Percentiles rank a stretch among this genome's conserved stretches.
Evolutionary conservation across 2,797 vertebrate species (phyloP).

Genomic region (Glyptemys insculpta): DNA sequence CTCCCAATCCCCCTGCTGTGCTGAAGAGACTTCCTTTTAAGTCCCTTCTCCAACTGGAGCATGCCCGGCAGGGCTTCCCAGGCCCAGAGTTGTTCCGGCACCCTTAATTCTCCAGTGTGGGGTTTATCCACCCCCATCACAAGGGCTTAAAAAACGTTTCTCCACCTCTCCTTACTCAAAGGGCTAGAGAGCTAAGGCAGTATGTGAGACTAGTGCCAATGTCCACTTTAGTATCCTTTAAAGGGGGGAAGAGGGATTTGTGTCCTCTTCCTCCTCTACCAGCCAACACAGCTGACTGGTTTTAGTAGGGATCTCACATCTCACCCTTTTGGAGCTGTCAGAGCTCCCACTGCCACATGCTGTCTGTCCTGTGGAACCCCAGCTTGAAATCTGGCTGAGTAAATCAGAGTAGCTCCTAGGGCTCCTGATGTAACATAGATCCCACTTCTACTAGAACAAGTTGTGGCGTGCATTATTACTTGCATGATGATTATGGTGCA

Average conservation of each 20-base stretch:
- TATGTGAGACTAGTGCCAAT: background rate
- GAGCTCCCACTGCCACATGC: background rate
- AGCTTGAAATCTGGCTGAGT: background rate
- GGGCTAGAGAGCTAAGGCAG: background rate
- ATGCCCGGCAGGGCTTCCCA: background rate
- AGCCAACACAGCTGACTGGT: fast-evolving
- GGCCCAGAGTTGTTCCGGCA: background rate
- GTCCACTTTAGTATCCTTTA: background rate
- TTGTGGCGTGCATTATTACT: fast-evolving
- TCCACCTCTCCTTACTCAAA: background rate
- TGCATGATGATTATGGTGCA: fast-evolving
- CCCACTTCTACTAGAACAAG: background rate
- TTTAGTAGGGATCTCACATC: background rate
- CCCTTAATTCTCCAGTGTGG: background rate
- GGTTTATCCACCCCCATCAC: background rate
- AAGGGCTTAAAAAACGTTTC: background rate
- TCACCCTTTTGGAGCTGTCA: fast-evolving
- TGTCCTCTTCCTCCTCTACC: background rate
- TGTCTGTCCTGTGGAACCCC: background rate
- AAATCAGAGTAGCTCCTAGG: background rate
- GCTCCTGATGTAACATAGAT: background rate
- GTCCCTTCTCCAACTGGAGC: background rate
- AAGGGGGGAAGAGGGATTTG: background rate
- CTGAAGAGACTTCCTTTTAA: background rate
- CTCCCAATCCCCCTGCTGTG: background rate